Conservation (phyloP, 2,797 vertebrate genomes). For the Paguma larvata region DNA sequence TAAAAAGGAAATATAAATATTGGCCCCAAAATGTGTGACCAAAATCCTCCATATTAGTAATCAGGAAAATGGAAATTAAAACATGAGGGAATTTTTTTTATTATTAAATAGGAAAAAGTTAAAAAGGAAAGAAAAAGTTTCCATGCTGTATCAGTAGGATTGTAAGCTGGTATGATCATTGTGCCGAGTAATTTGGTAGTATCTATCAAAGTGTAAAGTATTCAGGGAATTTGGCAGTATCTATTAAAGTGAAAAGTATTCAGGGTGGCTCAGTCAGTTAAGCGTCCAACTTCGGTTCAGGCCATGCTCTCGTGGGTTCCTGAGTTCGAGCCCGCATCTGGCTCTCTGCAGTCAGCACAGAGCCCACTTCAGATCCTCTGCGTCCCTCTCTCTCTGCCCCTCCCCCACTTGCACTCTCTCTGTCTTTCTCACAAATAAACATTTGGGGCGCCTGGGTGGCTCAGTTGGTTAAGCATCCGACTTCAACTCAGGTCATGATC, state of each 20-base stretch:
- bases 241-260: background rate
- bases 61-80: constrained; percentile 19
- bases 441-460: too few relatives aligned
- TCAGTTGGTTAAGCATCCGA: too few relatives aligned
- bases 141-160: background rate
- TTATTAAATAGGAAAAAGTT: background rate
- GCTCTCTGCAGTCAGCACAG: too few relatives aligned
- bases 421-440: too few relatives aligned
- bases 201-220: background rate
- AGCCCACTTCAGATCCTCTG: too few relatives aligned
- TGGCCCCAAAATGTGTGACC: background rate
- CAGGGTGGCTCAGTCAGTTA: too few relatives aligned
- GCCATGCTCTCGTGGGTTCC: too few relatives aligned
- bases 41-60: background rate
- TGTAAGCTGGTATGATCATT: background rate
- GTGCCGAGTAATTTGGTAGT: background rate
- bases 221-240: background rate
- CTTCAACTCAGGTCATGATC: too few relatives aligned
- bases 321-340: too few relatives aligned
- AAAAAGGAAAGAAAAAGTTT: background rate
- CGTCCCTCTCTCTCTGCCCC: too few relatives aligned
- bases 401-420: too few relatives aligned
- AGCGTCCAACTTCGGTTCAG: too few relatives aligned
- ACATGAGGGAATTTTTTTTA: background rate
- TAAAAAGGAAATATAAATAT: constrained; percentile 25